Percentiles rank a stretch among this genome's conserved stretches.
Conservation (phyloP, 2,888 invertebrate species). For the Psylliodes chrysocephalus region DNA sequence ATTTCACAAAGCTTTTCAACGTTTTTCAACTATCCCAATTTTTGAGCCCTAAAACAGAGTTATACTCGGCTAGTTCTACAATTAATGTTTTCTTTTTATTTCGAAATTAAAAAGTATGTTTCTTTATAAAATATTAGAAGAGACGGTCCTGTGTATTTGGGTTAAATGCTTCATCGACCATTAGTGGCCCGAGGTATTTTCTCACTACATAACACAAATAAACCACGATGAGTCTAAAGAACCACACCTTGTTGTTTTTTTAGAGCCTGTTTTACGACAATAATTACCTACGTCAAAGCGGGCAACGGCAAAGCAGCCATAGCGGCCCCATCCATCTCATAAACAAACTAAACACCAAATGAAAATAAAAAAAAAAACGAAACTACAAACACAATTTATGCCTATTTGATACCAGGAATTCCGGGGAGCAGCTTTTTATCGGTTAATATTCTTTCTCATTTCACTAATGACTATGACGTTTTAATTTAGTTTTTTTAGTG, state of each 20-base stretch:
- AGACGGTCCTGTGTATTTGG: not conserved
- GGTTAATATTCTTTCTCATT: not conserved
- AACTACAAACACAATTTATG: conserved; percentile 1
- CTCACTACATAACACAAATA: conserved; percentile 8
- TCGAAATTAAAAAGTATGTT: too few species aligned
- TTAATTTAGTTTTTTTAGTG: not conserved
- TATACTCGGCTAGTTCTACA: too few species aligned
- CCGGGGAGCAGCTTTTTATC: conserved; percentile 3
- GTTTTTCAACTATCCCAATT: too few species aligned
- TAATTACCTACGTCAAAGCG: conserved; percentile 1
- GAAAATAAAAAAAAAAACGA: conserved; percentile 6
- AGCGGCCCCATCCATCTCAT: not conserved
- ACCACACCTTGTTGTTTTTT: conserved; percentile 6
- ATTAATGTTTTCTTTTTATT: too few species aligned
- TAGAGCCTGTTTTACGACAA: conserved; percentile 2
- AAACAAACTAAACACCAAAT: not conserved
- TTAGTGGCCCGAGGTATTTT: conserved; percentile 1
- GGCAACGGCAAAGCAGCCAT: too few species aligned
- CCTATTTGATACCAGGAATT: conserved; percentile 1
- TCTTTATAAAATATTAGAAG: not conserved
- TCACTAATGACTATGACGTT: not conserved
- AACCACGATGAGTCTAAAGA: not conserved
- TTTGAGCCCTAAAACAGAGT: too few species aligned
- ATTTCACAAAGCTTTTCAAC: too few species aligned
- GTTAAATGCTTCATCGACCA: not conserved